Evolutionary conservation across 2,797 vertebrate species (phyloP).

Genomic region (Xerus rutilus): DNA sequence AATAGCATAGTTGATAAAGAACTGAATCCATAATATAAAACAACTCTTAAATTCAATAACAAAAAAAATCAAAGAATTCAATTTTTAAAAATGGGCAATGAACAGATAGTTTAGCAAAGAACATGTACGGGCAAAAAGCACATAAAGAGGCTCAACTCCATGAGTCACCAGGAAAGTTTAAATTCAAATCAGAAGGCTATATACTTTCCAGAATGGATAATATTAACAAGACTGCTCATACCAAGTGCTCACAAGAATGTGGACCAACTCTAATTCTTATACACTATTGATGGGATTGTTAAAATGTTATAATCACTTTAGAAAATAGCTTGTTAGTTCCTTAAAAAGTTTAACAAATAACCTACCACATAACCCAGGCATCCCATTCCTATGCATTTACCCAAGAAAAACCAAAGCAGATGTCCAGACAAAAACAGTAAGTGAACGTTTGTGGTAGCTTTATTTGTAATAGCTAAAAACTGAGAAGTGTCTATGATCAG

Average conservation of each 20-base stretch:
- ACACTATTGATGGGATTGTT: not conserved
- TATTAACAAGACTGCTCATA: not conserved
- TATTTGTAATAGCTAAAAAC: not conserved
- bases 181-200: not conserved
- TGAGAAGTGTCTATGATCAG: not conserved
- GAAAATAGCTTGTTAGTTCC: slow-evolving; percentile 14
- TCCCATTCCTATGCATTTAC: not conserved
- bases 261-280: not conserved
- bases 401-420: not conserved
- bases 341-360: not conserved
- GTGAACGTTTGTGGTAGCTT: not conserved
- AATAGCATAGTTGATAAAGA: not conserved
- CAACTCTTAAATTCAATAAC: not conserved
- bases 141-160: not conserved
- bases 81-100: not conserved
- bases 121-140: not conserved
- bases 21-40: not conserved
- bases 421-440: not conserved
- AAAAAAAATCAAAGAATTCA: slow-evolving; percentile 13
- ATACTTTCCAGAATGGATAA: not conserved
- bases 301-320: not conserved
- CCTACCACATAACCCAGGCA: not conserved
- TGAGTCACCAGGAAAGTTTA: not conserved
- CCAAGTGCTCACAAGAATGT: not conserved
- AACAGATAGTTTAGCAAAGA: not conserved